A percentile compares a stretch with the other conserved stretches of the same genome.
These are phyloP conservation scores for Dasyornis broadbenti DNA, from an alignment of 2,113 vertebrate genomes.

Conservation along the genomic window DNA sequence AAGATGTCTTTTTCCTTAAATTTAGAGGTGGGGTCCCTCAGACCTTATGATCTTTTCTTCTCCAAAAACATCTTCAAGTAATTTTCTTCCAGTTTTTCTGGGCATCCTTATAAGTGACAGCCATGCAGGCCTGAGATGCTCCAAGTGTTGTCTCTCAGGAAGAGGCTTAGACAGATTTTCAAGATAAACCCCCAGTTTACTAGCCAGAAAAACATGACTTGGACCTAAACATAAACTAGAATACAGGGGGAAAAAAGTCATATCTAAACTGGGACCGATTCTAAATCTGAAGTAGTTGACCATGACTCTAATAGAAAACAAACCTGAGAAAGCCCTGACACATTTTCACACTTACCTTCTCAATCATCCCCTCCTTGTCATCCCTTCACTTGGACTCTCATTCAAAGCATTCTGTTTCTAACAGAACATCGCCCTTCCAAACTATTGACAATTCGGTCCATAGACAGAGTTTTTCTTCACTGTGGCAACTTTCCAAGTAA, in stretches of 20 bases:
- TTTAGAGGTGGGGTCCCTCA: not conserved
- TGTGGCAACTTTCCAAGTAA: not conserved
- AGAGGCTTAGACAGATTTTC: not conserved
- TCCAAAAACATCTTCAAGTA: not conserved
- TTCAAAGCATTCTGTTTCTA: not conserved
- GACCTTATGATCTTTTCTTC: not conserved
- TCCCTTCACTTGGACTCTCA: not conserved
- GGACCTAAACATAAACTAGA: not conserved
- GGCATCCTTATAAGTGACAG: not conserved
- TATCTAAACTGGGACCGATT: not conserved
- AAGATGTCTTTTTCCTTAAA: not conserved
- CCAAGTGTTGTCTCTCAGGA: not conserved
- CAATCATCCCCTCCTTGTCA: not conserved
- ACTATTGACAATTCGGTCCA: not conserved
- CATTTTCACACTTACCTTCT: not conserved
- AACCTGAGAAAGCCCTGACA: not conserved
- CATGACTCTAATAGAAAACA: not conserved
- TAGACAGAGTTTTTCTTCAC: not conserved
- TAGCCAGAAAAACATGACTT: not conserved
- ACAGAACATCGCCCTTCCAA: not conserved
- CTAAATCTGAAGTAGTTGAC: not conserved
- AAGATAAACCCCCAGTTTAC: not conserved
- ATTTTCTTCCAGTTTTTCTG: not conserved
- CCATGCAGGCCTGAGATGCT: not conserved
- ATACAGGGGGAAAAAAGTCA: not conserved